These are phyloP conservation scores for Octomys mimax DNA, from an alignment of 2,797 vertebrate genomes.

Conservation along the genomic window DNA sequence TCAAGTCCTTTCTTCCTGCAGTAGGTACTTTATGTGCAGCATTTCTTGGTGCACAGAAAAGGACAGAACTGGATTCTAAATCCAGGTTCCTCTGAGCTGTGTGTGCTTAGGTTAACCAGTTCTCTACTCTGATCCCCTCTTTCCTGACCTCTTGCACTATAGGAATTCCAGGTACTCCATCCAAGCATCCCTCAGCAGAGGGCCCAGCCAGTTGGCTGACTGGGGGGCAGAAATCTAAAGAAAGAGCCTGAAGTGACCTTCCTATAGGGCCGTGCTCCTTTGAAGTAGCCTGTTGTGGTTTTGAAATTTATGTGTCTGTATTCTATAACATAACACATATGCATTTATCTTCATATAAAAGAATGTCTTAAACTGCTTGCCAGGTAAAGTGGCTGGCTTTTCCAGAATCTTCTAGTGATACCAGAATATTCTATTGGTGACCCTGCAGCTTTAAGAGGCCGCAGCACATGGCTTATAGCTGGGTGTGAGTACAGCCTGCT, in stretches of 20 bases:
- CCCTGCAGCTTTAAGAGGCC: not conserved
- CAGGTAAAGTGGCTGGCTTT: not conserved
- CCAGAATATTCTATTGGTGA: not conserved
- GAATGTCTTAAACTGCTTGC: not conserved
- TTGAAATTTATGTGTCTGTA: not conserved
- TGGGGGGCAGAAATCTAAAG: not conserved
- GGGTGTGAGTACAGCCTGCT: too few species aligned
- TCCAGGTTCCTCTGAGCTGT: not conserved
- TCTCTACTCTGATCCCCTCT: not conserved
- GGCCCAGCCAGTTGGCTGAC: not conserved
- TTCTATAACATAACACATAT: not conserved
- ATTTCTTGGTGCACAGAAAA: not conserved
- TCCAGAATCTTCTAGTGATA: not conserved
- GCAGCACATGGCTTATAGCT: not conserved
- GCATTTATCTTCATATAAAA: constrained; percentile 11
- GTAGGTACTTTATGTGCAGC: not conserved
- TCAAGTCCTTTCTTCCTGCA: not conserved
- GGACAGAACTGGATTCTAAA: not conserved
- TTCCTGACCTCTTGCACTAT: not conserved
- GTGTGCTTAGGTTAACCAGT: not conserved
- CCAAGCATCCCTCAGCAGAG: not conserved
- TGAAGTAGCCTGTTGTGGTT: not conserved
- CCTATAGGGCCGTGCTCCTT: not conserved
- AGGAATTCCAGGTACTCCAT: not conserved
- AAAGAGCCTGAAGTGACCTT: not conserved